These are phyloP conservation scores for Copidosoma aretas DNA, from an alignment of 2,888 invertebrate genomes.

Conservation along the genomic window DNA sequence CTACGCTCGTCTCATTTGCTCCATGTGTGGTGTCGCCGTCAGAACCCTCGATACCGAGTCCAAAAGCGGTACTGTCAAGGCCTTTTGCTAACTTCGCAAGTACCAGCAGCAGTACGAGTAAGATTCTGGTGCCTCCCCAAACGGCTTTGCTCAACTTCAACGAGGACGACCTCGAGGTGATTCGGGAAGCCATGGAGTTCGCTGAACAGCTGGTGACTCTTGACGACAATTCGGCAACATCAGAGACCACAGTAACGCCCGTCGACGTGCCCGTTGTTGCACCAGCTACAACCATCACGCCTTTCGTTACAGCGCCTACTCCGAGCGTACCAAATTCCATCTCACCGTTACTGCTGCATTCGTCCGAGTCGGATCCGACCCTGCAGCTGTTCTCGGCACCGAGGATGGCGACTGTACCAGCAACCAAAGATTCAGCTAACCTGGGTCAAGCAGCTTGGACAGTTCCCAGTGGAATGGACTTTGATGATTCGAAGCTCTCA, in stretches of 20 bases:
- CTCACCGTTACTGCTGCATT: slow-evolving; percentile 12
- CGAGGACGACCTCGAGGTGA: slow-evolving; percentile 49
- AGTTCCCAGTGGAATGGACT: slow-evolving; percentile 23
- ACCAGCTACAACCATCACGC: not conserved
- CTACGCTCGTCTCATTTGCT: slow-evolving; percentile 26
- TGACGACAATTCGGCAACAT: slow-evolving; percentile 35
- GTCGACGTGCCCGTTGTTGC: not conserved
- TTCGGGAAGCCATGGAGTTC: slow-evolving; percentile 58
- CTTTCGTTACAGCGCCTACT: not conserved
- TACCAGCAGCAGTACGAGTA: slow-evolving; percentile 18
- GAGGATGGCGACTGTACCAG: not conserved
- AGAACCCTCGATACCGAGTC: slow-evolving; percentile 28
- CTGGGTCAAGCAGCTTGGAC: slow-evolving; percentile 14
- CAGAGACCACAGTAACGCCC: slow-evolving; percentile 21
- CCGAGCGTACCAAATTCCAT: slow-evolving; percentile 4
- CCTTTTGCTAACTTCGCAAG: slow-evolving; percentile 14
- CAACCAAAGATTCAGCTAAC: not conserved
- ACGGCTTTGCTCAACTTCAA: slow-evolving; percentile 23
- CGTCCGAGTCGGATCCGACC: slow-evolving; percentile 16
- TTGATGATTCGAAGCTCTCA: slow-evolving; percentile 23
- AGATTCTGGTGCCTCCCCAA: slow-evolving; percentile 1
- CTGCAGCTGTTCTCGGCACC: not conserved
- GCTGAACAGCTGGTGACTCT: slow-evolving; percentile 55
- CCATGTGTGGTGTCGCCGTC: slow-evolving; percentile 22
- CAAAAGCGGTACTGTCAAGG: slow-evolving; percentile 33